Evolutionary conservation across 2,888 invertebrate genomes (phyloP).

Genomic region (Caenorhabditis sp.): DNA sequence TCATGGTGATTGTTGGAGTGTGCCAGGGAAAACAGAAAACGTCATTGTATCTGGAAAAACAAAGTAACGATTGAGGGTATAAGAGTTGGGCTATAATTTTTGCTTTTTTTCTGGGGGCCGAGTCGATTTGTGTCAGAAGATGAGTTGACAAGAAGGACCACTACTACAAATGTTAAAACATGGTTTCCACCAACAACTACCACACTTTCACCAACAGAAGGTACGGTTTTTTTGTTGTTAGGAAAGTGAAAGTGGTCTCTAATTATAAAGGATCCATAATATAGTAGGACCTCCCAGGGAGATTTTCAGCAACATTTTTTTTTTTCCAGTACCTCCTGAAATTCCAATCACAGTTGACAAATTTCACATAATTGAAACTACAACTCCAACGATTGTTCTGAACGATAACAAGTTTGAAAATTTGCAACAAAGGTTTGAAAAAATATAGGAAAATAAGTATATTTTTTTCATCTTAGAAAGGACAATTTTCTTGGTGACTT

Average conservation of each 20-base stretch:
- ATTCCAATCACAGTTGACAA: constrained; percentile 29
- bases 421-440: constrained; percentile 27
- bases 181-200: constrained; percentile 43
- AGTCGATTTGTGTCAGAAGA: constrained; percentile 29
- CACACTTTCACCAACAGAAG: not conserved
- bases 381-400: constrained; percentile 3
- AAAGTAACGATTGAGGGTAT: not conserved
- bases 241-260: not conserved
- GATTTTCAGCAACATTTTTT: too few relatives aligned
- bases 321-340: not conserved
- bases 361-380: constrained; percentile 40
- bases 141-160: constrained; percentile 26
- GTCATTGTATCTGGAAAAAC: not conserved
- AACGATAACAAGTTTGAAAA: constrained; percentile 35
- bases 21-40: constrained; percentile 34
- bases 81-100: not conserved
- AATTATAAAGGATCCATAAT: too few relatives aligned
- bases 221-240: too few relatives aligned
- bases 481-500: constrained; percentile 27
- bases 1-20: constrained; percentile 50
- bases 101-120: constrained; percentile 13
- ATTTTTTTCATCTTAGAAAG: constrained; percentile 17
- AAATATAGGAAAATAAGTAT: too few relatives aligned
- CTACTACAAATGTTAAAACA: constrained; percentile 16
- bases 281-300: too few relatives aligned